Conservation (phyloP, 2,797 vertebrate species). For the Monodelphis domestica region DNA sequence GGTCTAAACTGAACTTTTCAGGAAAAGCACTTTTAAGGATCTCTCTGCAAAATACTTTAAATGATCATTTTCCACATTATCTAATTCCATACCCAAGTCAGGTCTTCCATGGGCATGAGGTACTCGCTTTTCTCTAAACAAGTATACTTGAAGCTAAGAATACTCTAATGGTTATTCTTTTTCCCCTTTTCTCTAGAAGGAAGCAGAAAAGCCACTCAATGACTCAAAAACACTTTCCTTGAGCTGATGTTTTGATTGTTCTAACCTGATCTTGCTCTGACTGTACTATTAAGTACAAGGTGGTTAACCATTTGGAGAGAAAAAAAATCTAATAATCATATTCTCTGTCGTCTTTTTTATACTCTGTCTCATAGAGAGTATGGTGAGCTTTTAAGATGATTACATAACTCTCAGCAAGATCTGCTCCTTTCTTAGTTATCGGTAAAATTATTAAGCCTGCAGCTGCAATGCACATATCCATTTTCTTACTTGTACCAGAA, state of each 20-base stretch:
- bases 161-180: conserved; percentile 61
- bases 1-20: background rate
- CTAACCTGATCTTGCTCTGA: conserved; percentile 65
- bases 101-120: conserved; percentile 58
- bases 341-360: conserved; percentile 61
- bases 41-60: conserved; percentile 58
- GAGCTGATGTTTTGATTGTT: conserved; percentile 63
- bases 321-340: conserved; percentile 47
- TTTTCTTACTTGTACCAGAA: conserved; percentile 76
- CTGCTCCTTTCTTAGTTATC: conserved; percentile 80
- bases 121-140: conserved; percentile 66
- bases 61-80: conserved; percentile 58
- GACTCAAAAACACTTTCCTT: conserved; percentile 67
- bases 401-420: conserved; percentile 77
- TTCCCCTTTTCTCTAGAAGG: conserved; percentile 71
- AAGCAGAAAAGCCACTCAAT: conserved; percentile 60
- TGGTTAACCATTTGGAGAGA: conserved; percentile 43
- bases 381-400: conserved; percentile 76
- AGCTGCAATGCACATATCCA: conserved; percentile 70
- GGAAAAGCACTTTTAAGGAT: background rate
- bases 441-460: conserved; percentile 76
- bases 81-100: conserved; percentile 58
- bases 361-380: conserved; percentile 64
- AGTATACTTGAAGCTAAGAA: conserved; percentile 71
- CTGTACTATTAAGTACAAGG: conserved; percentile 52